A percentile compares a stretch with the other conserved stretches of the same genome.
These are phyloP conservation scores for Seriola rivoliana DNA, from an alignment of 2,113 vertebrate species.

Conservation along the genomic window DNA sequence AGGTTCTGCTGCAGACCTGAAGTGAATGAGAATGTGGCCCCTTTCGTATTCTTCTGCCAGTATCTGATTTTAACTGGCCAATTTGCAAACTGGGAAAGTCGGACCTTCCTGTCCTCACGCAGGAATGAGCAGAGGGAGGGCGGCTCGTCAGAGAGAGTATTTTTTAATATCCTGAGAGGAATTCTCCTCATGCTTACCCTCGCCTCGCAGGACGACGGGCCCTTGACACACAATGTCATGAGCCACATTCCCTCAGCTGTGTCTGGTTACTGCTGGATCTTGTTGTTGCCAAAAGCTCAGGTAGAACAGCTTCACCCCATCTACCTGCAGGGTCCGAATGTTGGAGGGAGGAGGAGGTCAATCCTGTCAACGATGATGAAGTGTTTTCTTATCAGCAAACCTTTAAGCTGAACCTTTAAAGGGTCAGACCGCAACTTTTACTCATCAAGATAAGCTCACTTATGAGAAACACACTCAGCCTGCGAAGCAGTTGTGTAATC, in stretches of 20 bases:
- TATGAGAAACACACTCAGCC: no score
- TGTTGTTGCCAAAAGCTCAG: conserved; percentile 1
- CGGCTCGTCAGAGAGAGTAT: background rate
- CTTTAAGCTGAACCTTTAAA: no score
- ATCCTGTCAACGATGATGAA: background rate
- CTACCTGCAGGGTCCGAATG: background rate
- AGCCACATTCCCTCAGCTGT: conserved; percentile 24
- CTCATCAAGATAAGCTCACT: background rate
- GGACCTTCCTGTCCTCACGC: conserved; percentile 3
- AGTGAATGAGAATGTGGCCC: conserved; percentile 4
- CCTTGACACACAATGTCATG: conserved; percentile 1
- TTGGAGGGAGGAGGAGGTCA: background rate
- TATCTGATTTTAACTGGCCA: background rate
- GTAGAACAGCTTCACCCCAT: background rate
- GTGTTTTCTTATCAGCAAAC: background rate
- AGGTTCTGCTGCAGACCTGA: conserved; percentile 2
- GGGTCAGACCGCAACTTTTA: no score
- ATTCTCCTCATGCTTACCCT: conserved; percentile 46
- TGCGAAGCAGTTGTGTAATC: no score
- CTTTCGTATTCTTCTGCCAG: background rate
- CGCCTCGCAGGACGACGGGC: conserved; percentile 7
- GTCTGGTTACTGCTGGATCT: background rate
- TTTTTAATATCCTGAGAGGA: conserved; percentile 48
- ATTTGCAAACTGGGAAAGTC: conserved; percentile 15
- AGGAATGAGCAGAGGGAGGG: background rate